Evolutionary conservation across 53 echinoderm and acorn worm genomes (phyloP), one percentile per base, ranked within the genome.

Genomic region (Holothuria scabra): DNA sequence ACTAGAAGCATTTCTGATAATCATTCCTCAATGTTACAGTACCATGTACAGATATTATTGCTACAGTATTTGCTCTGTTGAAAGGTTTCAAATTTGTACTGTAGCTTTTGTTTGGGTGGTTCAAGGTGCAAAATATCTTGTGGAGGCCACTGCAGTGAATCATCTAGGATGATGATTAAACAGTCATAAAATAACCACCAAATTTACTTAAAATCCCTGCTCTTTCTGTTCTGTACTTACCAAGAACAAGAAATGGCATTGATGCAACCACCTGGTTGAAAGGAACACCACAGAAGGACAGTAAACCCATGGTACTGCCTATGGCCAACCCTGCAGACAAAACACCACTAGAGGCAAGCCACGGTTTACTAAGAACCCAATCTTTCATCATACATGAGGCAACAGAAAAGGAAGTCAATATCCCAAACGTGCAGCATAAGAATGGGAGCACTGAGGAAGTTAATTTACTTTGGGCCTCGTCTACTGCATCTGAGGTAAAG

Each of bases 361-460:
- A 92, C 0, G 97, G 89, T 70, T 97, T 97, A 60, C 97, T 94
- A 23, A 80, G 83, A 23, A 97, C 97, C 97, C 97, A 97, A 80
- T 97, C 97, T 22, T 83, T 56, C 90, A 97, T 94, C 86, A 97
- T 67, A 59, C 97, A 97, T 3, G 88, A 88, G 0, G 67, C 61
- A 60, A 97, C 90, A 0, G 97, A 82, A 33, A 97, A 97, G 26
- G 68, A 56, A 6, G 87, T 87, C 2, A 97, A 71, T 26, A 97
- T 81, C 29, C 72, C 80, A 67, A 86, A 89, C 2, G 97, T 87
- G 23, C 90, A 63, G 28, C 85, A 86, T 52, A 97, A 88, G 41
- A 79, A 87, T 1, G 97, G 97, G 32, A 97, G 88, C 60, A 97
- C 88, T 28, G 87, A 70, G 22, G 84, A 5, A 10, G 92, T 91